Conservation (phyloP, 2,113 vertebrate genomes). For the Cromileptes altivelis region DNA sequence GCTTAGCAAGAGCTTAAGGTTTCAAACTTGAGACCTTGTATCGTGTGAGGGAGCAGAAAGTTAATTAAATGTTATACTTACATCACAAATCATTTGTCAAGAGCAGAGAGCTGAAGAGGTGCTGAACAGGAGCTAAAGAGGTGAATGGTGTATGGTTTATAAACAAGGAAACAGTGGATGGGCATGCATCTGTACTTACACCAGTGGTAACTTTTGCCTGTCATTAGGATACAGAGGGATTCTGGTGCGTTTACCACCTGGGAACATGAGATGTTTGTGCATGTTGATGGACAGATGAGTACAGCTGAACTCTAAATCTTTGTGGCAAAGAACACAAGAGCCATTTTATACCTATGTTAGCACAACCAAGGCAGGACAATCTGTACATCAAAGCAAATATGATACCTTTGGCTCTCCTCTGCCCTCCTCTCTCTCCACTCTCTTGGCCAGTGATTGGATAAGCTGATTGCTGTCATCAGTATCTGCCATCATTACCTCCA, state of each 20-base stretch:
- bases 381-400: background rate
- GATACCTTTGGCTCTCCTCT: slow-evolving; percentile 70
- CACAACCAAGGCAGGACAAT: background rate
- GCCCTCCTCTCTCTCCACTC: slow-evolving; percentile 67
- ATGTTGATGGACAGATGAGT: background rate
- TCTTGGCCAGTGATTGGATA: slow-evolving; percentile 59
- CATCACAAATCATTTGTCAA: slow-evolving; percentile 3
- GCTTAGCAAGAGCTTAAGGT: background rate
- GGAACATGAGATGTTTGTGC: slow-evolving; percentile 43
- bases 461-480: slow-evolving; percentile 5
- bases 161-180: slow-evolving; percentile 20
- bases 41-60: background rate
- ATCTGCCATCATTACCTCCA: slow-evolving; percentile 22
- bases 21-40: slow-evolving; percentile 7
- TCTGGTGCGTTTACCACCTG: slow-evolving; percentile 75
- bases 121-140: slow-evolving; percentile 4
- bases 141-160: slow-evolving; percentile 4
- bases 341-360: background rate
- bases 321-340: background rate
- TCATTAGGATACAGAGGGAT: slow-evolving; percentile 63
- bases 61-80: slow-evolving; percentile 21
- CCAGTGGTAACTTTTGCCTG: slow-evolving; percentile 78
- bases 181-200: slow-evolving; percentile 74
- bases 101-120: slow-evolving; percentile 24
- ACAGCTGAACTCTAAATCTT: background rate